Evolutionary conservation across 2,113 vertebrate species (phyloP), one percentile per base, ranked within the genome.

Genomic region (Machaerirhynchus nigripectus): DNA sequence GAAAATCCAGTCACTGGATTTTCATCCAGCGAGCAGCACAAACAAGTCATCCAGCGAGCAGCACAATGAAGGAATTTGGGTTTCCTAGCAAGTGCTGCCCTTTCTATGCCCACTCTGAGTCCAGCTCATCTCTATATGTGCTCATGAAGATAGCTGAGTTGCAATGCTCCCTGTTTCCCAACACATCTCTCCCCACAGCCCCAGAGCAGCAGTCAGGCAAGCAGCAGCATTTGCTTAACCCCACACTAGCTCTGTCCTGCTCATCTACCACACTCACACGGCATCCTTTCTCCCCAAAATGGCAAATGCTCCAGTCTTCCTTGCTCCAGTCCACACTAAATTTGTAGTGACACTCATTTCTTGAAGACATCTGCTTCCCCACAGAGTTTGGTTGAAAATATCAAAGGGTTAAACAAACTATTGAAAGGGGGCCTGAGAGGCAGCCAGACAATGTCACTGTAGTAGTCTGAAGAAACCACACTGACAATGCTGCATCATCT

Each of bases 381-480:
- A 26, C 31, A 35, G 69, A 55, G 23, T 83, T 85, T 53, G 28
- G 37, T 11, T 80, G 88, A 80, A 91, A 93, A 28, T 57, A 74
- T 59, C 39, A 27, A 92, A 91, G 77, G 46, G 40, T 89, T 95
- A 86, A 95, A 70, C 8, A 81, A 82, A 79, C 53, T 63, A 19
- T 37, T 93, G 69, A 89, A 86, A 68, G 64, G 24, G 37, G 69
- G 14, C 40, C 93, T 94, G 95, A 84, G 69, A 91, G 73, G 84
- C 91, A 95, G 94, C 52, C 91, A 95, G 84, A 61, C 55, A 63
- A 59, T 40, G 64, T 16, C 56, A 47, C 82, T 89, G 76, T 30
- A 49, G 82, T 35, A 71, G 84, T 84, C 95, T 95, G 89, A 84
- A 78, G 89, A 95, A 97, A 96, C 95, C 96, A 88, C 93, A 81